Evolutionary conservation across 2,113 vertebrate species (phyloP), one percentile per base, ranked within the genome.

Genomic region (Cygnus atratus): DNA sequence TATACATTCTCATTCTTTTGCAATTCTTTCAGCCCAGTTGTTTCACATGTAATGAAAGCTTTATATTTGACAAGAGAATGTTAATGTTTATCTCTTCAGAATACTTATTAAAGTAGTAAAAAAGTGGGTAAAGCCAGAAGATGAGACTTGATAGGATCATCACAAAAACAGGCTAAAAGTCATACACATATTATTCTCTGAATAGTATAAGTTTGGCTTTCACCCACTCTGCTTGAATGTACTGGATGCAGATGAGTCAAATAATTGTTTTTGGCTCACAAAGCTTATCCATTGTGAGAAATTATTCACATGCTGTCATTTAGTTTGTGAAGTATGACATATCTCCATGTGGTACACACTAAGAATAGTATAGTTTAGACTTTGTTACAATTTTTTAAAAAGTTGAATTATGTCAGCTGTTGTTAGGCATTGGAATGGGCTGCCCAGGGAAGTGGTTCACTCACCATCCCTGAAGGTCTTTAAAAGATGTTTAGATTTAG

Each of bases 271-370:
- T 95, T 75, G 71, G 63, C 26, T 93, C 41, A 75, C 71, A 68
- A 72, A 87, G 13, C 35, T 92, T 13, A 29, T 79, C 54, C 33
- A 62, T n/a, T 79, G 59, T 86, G 28, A 79, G 58, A 48, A 90
- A 91, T 63, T 91, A 84, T 70, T 93, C 68, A 74, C 55, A 39
- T 52, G 11, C 44, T 95, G 66, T 84, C 55, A 77, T 92, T 89
- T 95, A 74, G n/a, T 77, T 90, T 92, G 31, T 89, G 58, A 94
- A 93, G 65, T 89, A 85, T 91, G 62, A 96, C 78, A 57, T 73
- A 84, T n/a, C 11, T 39, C 55, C 35, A 39, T 65, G 43, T 87
- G 80, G 9, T 5, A n/a, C 79, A 39, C 37, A 43, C 29, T 79
- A 76, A 81, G 68, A 91, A 94, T 68, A 73, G 31, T 28, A 82